A percentile compares a stretch with the other conserved stretches of the same genome.
phyloP scores from a whole-genome alignment of 1,140 invertebrate species.

The Arctopsyche grandis region DNA sequence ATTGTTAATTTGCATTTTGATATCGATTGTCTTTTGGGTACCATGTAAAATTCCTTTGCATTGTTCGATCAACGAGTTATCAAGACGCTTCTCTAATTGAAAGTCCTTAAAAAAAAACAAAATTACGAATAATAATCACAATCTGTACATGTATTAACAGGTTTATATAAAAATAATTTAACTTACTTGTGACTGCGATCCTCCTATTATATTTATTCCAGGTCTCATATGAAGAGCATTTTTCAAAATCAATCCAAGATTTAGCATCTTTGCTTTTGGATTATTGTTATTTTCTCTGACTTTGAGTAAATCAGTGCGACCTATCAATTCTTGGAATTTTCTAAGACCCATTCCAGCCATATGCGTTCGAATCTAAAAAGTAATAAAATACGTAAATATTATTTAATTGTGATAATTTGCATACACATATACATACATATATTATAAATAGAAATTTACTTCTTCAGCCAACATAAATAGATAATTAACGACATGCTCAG shows the following conservation, averaged over 20 bases:
- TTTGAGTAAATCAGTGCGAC: constrained; percentile 90
- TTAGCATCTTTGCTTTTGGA: constrained; percentile 85
- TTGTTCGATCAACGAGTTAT: constrained; percentile 85
- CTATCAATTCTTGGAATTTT: constrained; percentile 93
- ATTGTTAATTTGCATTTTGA: constrained; percentile 89
- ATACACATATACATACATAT: constrained; percentile 35
- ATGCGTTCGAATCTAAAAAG: constrained; percentile 75
- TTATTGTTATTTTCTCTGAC: constrained; percentile 70
- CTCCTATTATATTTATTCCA: constrained; percentile 90
- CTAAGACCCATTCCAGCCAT: constrained; percentile 93
- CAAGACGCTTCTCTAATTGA: constrained; percentile 88
- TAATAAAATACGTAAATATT: constrained; percentile 39
- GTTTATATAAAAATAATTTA: constrained; percentile 15
- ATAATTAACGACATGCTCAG: constrained; percentile 98
- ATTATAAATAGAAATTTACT: constrained; percentile 69
- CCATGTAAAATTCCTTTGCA: constrained; percentile 81
- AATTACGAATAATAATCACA: not conserved
- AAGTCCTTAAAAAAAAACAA: constrained; percentile 77
- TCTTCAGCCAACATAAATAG: constrained; percentile 98
- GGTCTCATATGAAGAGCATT: constrained; percentile 91
- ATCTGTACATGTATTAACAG: not conserved
- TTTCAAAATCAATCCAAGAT: constrained; percentile 87
- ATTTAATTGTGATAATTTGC: constrained; percentile 29
- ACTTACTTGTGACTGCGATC: constrained; percentile 75
- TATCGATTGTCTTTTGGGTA: constrained; percentile 71